Evolutionary conservation across 30 jellyfish, hydroid and myxozoan genomes (phyloP), one percentile per base, ranked within the genome.

Genomic region (Phacellophora camtschatica): DNA sequence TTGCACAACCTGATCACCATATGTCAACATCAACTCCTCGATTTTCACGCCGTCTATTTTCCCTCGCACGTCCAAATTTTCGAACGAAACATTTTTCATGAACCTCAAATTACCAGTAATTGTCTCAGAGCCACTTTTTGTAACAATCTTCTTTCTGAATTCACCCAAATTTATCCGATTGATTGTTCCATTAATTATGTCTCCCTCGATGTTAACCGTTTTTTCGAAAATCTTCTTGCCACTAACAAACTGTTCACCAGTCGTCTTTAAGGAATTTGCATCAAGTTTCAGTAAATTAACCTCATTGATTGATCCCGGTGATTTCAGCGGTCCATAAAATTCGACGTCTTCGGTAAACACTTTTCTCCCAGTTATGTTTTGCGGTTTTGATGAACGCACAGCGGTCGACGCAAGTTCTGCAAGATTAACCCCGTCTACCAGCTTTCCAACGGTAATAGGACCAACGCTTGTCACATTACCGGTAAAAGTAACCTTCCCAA

Each of bases 281-380:
- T 92, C 84, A 16, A 84, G 68, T 34, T 71, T 39, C 6, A 75
- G 62, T 48, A 92, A 31, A 65, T 85, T 82, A 2, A 82, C 74
- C n/a, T 65, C 61, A 62, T 85, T 92, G 58, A 92, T 56, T 11
- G 36, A 12, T 5, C 98, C 98, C 23, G 96, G 89, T 5, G 96
- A 23, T 29, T 66, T 71, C 18, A 92, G 29, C 6, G 93, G 76
- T 16, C 62, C 78, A n/a, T 71, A 25, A 19, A 74, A 68, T 37
- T 73, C 76, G 0, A 89, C 88, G 46, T 74, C 92, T 7, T 74
- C 61, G 10, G 50, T 16, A 39, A 89, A 89, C 28, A 46, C 45
- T 51, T 82, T 84, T 31, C 34, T 23, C 3, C 97, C 97, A 24
- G 35, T 56, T 12, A 89, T 77, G 15, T 37, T 39, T 71, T 89